phyloP scores from a whole-genome alignment of 2,888 invertebrate species.

The Marasmarcha lunaedactyla region DNA sequence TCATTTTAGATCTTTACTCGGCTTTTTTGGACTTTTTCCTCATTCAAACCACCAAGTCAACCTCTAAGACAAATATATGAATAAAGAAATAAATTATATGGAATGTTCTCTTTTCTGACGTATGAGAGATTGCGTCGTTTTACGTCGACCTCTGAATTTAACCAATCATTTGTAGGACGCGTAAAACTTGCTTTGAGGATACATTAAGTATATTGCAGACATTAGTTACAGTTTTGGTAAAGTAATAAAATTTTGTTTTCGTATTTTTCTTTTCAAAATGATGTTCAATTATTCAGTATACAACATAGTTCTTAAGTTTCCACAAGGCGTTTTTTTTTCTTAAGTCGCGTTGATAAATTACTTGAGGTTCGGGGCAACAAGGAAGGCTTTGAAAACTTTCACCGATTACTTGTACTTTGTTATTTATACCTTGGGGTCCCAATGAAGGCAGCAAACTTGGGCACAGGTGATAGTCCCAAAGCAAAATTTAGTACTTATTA shows the following conservation, averaged over 20 bases:
- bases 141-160: conserved; percentile 66
- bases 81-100: conserved; percentile 67
- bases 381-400: conserved; percentile 44
- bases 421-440: conserved; percentile 52
- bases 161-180: conserved; percentile 60
- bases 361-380: too few species aligned
- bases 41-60: conserved; percentile 28
- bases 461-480: conserved; percentile 43
- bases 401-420: conserved; percentile 56
- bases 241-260: too few species aligned
- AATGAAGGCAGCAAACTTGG: conserved; percentile 29
- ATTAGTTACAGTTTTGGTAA: conserved; percentile 70
- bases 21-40: conserved; percentile 25
- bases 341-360: too few species aligned
- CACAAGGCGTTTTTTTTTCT: too few species aligned
- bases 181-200: conserved; percentile 64
- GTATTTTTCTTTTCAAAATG: too few species aligned
- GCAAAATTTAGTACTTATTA: conserved; percentile 25
- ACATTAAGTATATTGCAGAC: conserved; percentile 67
- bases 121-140: conserved; percentile 65
- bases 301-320: too few species aligned
- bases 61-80: conserved; percentile 63
- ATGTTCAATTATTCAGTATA: too few species aligned
- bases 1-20: conserved; percentile 29
- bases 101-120: conserved; percentile 61